Evolutionary conservation across 2,797 vertebrate genomes (phyloP).

Genomic region (Cossypha caffra): DNA sequence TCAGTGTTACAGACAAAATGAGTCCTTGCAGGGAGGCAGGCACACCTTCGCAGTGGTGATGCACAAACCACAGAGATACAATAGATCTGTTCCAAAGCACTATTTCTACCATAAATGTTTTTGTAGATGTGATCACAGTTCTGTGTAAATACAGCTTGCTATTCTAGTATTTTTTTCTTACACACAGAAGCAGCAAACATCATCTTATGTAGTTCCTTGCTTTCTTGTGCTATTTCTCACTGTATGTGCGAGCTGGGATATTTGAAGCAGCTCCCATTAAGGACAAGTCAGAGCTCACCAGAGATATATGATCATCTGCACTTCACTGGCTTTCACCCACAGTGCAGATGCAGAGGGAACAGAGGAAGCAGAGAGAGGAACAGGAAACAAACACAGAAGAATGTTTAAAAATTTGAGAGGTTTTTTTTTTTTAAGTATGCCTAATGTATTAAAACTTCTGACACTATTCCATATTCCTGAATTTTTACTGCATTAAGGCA

Average conservation of each 20-base stretch:
- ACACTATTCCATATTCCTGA: background rate
- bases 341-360: background rate
- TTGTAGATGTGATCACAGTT: background rate
- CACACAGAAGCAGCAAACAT: background rate
- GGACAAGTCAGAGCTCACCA: background rate
- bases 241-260: background rate
- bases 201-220: background rate
- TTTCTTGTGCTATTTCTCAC: background rate
- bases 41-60: rapidly evolving
- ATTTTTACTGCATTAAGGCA: background rate
- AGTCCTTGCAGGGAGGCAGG: background rate
- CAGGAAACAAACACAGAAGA: background rate
- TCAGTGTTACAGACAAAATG: background rate
- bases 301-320: background rate
- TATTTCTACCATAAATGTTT: background rate
- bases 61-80: background rate
- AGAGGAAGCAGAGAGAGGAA: background rate
- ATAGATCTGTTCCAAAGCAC: background rate
- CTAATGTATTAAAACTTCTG: background rate
- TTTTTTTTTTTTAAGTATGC: background rate
- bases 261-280: background rate
- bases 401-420: background rate
- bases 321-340: background rate
- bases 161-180: background rate
- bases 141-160: background rate